phyloP scores from a whole-genome alignment of 2,797 vertebrate genomes.

The Babyrousa celebensis region DNA sequence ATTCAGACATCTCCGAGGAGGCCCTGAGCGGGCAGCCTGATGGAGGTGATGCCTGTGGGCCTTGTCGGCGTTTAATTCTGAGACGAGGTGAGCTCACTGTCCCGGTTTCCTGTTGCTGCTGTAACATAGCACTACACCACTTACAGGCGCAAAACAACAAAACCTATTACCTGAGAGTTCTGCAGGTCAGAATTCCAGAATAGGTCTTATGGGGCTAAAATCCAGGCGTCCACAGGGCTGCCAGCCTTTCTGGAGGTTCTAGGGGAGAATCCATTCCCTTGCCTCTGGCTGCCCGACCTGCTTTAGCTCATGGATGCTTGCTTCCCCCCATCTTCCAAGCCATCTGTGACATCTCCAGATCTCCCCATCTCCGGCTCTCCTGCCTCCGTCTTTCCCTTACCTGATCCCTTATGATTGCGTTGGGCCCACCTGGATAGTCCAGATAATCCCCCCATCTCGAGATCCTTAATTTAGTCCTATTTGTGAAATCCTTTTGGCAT shows the following conservation, averaged over 20 bases:
- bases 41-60: background rate
- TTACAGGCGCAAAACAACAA: background rate
- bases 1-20: background rate
- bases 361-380: background rate
- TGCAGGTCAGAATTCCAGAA: background rate
- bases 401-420: too few relatives aligned
- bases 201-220: background rate
- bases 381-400: background rate
- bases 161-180: background rate
- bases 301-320: background rate
- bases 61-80: accelerated
- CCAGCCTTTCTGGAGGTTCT: background rate
- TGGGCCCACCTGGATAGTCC: background rate
- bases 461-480: background rate
- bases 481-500: background rate
- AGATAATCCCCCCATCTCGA: background rate
- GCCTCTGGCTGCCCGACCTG: background rate
- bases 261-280: accelerated
- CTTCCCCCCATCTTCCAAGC: background rate
- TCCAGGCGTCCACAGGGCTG: background rate
- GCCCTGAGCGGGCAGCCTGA: background rate
- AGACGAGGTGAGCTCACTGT: too few relatives aligned
- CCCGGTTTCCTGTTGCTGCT: background rate
- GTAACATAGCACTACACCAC: background rate
- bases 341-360: too few relatives aligned